These are phyloP conservation scores for Sialis lutaria DNA, from an alignment of 2,888 invertebrate genomes.

Conservation along the genomic window DNA sequence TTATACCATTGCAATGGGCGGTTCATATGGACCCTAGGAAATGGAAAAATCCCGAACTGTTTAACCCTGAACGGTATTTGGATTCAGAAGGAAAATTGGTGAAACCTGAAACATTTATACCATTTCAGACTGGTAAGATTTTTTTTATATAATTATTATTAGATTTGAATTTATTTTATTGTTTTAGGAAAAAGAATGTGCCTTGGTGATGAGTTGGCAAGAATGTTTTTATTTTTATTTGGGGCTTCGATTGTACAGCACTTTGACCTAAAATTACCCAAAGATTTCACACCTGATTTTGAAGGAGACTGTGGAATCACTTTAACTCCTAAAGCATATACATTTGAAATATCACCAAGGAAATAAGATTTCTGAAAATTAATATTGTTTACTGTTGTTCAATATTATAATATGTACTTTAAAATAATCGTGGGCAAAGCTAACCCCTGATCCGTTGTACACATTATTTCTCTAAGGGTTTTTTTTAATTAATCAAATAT, in stretches of 20 bases:
- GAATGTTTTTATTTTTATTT: slow-evolving; percentile 48
- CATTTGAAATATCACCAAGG: slow-evolving; percentile 16
- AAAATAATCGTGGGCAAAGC: no score
- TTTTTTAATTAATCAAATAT: no score
- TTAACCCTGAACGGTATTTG: slow-evolving; percentile 52
- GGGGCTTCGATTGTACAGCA: slow-evolving; percentile 42
- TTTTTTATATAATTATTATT: not conserved
- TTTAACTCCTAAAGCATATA: slow-evolving; percentile 43
- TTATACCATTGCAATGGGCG: slow-evolving; percentile 68
- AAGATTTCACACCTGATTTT: slow-evolving; percentile 33
- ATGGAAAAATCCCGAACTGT: slow-evolving; percentile 52
- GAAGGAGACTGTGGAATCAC: slow-evolving; percentile 60
- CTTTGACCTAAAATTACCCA: slow-evolving; percentile 27
- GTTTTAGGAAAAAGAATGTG: slow-evolving; percentile 65
- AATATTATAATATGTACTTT: no score
- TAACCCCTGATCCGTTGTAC: no score
- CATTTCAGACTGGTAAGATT: slow-evolving; percentile 58
- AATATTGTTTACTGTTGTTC: no score
- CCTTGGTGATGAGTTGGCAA: slow-evolving; percentile 67
- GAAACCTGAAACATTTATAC: slow-evolving; percentile 55
- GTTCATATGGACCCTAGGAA: slow-evolving; percentile 50
- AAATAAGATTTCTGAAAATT: no score
- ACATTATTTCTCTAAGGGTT: no score
- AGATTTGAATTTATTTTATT: slow-evolving; percentile 3
- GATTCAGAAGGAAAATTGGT: slow-evolving; percentile 38